Conservation (phyloP, 2,113 vertebrate genomes). For the Platysteira castanea region DNA sequence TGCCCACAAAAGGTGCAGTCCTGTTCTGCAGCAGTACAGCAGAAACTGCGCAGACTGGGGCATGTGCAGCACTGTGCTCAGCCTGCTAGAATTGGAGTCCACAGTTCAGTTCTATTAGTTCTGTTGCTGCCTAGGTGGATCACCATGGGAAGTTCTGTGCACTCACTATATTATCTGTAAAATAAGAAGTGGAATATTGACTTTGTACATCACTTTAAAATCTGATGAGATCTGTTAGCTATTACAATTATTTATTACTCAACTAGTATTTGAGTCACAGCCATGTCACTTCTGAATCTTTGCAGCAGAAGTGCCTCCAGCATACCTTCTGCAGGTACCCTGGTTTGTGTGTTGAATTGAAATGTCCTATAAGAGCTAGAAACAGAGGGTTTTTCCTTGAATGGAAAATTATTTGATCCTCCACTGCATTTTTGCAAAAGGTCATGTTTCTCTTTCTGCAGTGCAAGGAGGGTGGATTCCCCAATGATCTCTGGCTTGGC, state of each 20-base stretch:
- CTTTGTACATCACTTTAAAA: neutral
- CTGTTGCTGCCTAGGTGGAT: neutral
- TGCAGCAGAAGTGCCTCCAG: neutral
- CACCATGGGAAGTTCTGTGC: neutral
- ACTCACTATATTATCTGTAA: neutral
- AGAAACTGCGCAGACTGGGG: neutral
- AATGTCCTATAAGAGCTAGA: neutral
- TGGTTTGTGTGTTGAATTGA: neutral
- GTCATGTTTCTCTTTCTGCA: conserved; percentile 44
- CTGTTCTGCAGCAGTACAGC: neutral
- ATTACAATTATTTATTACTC: neutral
- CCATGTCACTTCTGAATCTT: neutral
- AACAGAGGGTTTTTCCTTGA: neutral
- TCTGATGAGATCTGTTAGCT: neutral
- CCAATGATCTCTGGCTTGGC: conserved; percentile 87
- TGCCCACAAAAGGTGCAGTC: neutral
- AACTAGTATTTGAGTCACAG: neutral
- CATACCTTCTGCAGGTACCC: neutral
- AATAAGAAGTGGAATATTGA: neutral
- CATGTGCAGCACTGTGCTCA: neutral
- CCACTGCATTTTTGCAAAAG: neutral
- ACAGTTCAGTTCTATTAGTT: neutral
- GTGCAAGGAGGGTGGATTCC: conserved; percentile 94
- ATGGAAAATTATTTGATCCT: neutral
- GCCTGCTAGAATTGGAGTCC: neutral